phyloP scores from a whole-genome alignment of 2,113 vertebrate species.

The Chaetodon trifascialis region DNA sequence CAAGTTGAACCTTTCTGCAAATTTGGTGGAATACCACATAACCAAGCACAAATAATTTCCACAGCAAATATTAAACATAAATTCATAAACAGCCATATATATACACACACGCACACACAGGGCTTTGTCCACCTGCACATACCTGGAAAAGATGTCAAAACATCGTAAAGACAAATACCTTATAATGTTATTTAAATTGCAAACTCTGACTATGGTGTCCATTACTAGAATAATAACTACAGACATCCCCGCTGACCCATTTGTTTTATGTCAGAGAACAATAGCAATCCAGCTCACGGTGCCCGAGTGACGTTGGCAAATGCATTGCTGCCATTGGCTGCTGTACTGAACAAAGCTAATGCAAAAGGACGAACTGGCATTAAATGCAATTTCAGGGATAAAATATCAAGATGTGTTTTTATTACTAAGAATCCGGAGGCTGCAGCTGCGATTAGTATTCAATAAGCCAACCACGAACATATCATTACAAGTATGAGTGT shows the following conservation, averaged over 20 bases:
- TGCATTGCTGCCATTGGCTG: constrained; percentile 70
- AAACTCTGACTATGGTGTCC: background rate
- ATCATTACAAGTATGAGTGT: no score
- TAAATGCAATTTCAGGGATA: constrained; percentile 8
- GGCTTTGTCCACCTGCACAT: constrained; percentile 1
- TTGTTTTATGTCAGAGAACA: constrained; percentile 75
- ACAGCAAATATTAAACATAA: background rate
- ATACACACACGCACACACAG: background rate
- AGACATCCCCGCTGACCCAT: constrained; percentile 49
- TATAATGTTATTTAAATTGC: background rate
- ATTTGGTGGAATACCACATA: background rate
- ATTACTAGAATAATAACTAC: constrained; percentile 15
- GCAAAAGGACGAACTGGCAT: constrained; percentile 32
- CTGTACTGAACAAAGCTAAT: constrained; percentile 73
- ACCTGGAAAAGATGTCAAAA: background rate
- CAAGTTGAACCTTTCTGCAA: background rate
- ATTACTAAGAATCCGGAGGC: fast-evolving
- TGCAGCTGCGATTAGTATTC: fast-evolving
- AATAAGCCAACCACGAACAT: background rate
- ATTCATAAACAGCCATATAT: background rate
- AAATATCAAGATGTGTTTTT: background rate
- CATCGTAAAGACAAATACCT: background rate
- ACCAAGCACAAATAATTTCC: background rate
- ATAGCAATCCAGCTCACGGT: constrained; percentile 61
- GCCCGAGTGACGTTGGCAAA: constrained; percentile 54